Conservation (phyloP, 1,140 invertebrate genomes). For the Megalonaias nervosa region DNA sequence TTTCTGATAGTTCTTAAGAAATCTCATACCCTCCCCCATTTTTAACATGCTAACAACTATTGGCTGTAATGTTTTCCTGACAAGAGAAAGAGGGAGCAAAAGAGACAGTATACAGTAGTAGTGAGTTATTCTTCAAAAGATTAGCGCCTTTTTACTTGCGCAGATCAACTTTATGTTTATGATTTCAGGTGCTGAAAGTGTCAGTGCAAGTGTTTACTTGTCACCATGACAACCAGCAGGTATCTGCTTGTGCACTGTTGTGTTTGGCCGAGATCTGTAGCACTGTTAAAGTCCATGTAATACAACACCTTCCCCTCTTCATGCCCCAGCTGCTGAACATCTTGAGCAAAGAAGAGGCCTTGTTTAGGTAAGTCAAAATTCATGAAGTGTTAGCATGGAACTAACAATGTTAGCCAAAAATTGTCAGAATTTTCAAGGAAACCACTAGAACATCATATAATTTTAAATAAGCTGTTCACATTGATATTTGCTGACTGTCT, state of each 20-base stretch:
- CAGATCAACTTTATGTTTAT: background rate
- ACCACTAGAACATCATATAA: too few relatives aligned
- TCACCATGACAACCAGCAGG: constrained; percentile 36
- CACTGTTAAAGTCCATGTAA: constrained; percentile 81
- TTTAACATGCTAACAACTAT: too few relatives aligned
- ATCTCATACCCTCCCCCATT: too few relatives aligned
- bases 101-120: too few relatives aligned
- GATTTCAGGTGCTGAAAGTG: constrained; percentile 57
- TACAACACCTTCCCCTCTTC: constrained; percentile 82
- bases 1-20: too few relatives aligned
- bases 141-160: background rate
- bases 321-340: constrained; percentile 81
- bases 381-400: too few relatives aligned
- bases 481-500: too few relatives aligned
- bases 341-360: constrained; percentile 41
- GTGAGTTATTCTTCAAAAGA: background rate
- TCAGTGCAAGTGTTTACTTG: constrained; percentile 48
- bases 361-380: constrained; percentile 30
- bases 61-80: too few relatives aligned
- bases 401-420: too few relatives aligned
- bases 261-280: constrained; percentile 84
- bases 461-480: too few relatives aligned
- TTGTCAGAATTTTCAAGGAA: too few relatives aligned
- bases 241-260: constrained; percentile 74
- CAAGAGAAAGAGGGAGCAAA: too few relatives aligned